These are phyloP conservation scores for Papilio gigon DNA, from an alignment of 2,888 invertebrate genomes.

Conservation along the genomic window DNA sequence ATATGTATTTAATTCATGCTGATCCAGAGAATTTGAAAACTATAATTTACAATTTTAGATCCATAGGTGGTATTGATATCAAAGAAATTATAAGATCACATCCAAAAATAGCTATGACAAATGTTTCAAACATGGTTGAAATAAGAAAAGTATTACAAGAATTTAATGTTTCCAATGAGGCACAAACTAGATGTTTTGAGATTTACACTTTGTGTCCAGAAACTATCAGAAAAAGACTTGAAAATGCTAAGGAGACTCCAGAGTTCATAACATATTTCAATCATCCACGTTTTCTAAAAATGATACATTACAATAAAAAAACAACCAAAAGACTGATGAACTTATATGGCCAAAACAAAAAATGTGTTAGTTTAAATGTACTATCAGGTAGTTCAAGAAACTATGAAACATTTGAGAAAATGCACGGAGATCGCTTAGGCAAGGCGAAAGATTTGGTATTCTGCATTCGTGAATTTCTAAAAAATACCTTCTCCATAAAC, in stretches of 20 bases:
- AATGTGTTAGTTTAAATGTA: constrained; percentile 73
- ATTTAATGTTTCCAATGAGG: constrained; percentile 67
- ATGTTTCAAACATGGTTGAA: constrained; percentile 60
- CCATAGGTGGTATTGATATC: constrained; percentile 72
- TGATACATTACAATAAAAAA: constrained; percentile 72
- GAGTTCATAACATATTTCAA: constrained; percentile 67
- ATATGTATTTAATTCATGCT: constrained; percentile 71
- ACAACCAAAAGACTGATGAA: constrained; percentile 63
- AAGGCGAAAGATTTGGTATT: constrained; percentile 75
- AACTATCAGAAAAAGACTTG: constrained; percentile 67
- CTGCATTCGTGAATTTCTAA: constrained; percentile 64
- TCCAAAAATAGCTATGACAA: constrained; percentile 71
- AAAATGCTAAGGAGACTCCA: constrained; percentile 65
- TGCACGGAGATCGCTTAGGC: constrained; percentile 73
- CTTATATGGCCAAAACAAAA: constrained; percentile 67
- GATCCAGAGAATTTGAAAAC: constrained; percentile 72
- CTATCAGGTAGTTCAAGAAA: constrained; percentile 70
- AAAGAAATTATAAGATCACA: constrained; percentile 72
- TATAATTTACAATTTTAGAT: constrained; percentile 62
- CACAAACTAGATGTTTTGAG: constrained; percentile 74
- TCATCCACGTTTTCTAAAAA: constrained; percentile 75
- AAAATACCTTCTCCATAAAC: constrained; percentile 55
- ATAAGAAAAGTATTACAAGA: constrained; percentile 66
- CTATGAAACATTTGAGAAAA: constrained; percentile 71
- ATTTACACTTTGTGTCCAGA: constrained; percentile 69